Conservation (phyloP, 2,113 vertebrate species). For the Argyrosomus japonicus region DNA sequence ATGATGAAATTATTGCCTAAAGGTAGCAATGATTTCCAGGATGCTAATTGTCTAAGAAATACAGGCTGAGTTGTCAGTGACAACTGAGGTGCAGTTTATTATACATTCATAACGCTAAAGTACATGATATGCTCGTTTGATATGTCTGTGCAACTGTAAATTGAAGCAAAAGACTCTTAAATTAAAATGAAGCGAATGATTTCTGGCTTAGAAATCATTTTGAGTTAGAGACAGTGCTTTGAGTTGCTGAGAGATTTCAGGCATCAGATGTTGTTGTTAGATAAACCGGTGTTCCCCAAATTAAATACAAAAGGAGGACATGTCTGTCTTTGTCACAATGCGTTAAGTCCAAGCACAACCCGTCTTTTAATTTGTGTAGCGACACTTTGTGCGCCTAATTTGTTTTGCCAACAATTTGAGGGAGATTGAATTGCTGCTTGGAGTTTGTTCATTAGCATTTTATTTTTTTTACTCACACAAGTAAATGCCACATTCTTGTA, state of each 20-base stretch:
- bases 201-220: background rate
- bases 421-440: background rate
- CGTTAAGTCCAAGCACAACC: background rate
- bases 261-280: background rate
- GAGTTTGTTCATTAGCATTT: background rate
- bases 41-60: slow-evolving; percentile 54
- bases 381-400: background rate
- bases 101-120: slow-evolving; percentile 3
- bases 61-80: slow-evolving; percentile 34
- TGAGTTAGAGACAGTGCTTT: slow-evolving; percentile 9
- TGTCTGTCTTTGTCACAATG: background rate
- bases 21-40: slow-evolving; percentile 55
- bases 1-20: slow-evolving; percentile 72
- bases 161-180: background rate
- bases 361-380: background rate
- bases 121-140: slow-evolving; percentile 9
- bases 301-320: background rate
- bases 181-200: slow-evolving; percentile 17
- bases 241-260: slow-evolving; percentile 4
- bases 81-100: slow-evolving; percentile 34
- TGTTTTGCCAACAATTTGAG: background rate
- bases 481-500: background rate
- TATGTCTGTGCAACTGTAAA: background rate
- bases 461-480: background rate
- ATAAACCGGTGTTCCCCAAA: background rate